Conservation (phyloP, 2,113 vertebrate species). For the Lycaon pictus region DNA sequence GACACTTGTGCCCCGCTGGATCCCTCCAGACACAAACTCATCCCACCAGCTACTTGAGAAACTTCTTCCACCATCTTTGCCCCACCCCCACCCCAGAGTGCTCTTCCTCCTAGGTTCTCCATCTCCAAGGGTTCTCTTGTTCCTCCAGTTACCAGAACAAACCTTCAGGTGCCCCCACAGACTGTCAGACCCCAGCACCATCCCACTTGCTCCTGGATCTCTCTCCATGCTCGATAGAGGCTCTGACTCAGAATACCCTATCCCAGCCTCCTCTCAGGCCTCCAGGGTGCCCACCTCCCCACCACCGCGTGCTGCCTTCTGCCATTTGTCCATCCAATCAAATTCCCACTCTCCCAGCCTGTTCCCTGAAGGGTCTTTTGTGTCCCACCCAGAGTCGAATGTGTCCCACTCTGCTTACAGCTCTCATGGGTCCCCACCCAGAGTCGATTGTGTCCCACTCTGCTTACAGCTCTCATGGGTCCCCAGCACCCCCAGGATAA, state of each 20-base stretch:
- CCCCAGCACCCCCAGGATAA: fast-evolving
- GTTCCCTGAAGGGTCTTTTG: not conserved
- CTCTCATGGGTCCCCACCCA: fast-evolving
- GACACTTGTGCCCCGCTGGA: not conserved
- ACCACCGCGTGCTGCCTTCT: no score
- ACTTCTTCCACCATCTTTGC: no score
- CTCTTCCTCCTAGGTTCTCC: not conserved
- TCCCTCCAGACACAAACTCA: not conserved
- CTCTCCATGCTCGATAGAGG: no score
- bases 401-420: not conserved
- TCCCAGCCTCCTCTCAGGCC: not conserved
- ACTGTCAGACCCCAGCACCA: not conserved
- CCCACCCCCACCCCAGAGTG: not conserved
- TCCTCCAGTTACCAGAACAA: not conserved
- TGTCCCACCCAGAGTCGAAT: not conserved
- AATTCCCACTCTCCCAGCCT: not conserved
- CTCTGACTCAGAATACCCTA: not conserved
- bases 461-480: not conserved
- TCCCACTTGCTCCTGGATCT: not conserved
- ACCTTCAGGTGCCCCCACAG: fast-evolving
- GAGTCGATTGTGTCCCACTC: not conserved
- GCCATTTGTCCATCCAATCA: not conserved
- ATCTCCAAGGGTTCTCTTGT: not conserved
- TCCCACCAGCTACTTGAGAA: not conserved
- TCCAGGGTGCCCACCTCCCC: not conserved